Conservation (phyloP, 2,797 vertebrate genomes). For the Stomatorhinus walkeri region DNA sequence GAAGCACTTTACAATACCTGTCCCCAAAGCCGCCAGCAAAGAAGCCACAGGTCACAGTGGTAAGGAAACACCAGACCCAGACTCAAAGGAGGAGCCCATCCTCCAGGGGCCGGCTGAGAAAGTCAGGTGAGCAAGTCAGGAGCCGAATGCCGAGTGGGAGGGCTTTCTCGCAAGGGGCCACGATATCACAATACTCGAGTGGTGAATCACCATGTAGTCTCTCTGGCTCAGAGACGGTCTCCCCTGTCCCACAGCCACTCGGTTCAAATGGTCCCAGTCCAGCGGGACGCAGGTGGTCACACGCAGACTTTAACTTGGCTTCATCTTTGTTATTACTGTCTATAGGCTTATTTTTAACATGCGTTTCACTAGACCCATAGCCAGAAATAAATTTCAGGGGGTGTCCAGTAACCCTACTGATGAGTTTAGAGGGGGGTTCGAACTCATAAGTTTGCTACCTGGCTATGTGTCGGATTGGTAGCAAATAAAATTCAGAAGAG, state of each 20-base stretch:
- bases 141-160: neutral
- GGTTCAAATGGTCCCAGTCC: conserved; percentile 84
- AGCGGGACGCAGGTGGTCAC: conserved; percentile 42
- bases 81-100: neutral
- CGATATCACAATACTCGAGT: conserved; percentile 71
- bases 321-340: neutral
- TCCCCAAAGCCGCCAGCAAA: neutral
- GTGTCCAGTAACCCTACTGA: neutral
- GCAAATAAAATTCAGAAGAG: neutral
- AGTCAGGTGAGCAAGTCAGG: neutral
- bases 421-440: neutral
- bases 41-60: neutral
- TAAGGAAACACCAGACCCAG: neutral
- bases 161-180: neutral
- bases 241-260: conserved; percentile 73
- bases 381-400: neutral
- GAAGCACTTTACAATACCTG: neutral
- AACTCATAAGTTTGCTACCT: neutral
- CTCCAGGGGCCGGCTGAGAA: neutral
- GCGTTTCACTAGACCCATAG: neutral
- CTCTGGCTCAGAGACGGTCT: conserved; percentile 96
- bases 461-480: neutral
- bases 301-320: neutral
- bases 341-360: neutral
- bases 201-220: conserved; percentile 93